These are phyloP conservation scores for Tetragonula clypearis DNA, from an alignment of 1,140 invertebrate genomes.

Conservation along the genomic window DNA sequence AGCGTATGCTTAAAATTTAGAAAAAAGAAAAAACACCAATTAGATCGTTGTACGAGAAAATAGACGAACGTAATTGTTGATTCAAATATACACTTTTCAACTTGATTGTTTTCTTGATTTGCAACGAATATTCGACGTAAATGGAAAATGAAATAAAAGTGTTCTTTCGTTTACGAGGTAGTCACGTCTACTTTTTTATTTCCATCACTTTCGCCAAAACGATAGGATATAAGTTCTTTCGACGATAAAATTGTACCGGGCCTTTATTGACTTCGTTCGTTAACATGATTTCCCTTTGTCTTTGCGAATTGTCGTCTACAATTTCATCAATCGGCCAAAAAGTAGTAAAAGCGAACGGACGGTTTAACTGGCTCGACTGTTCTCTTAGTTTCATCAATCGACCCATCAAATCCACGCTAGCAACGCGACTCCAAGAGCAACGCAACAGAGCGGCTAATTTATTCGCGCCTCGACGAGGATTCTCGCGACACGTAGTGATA, in stretches of 20 bases:
- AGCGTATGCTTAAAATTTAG: conserved; percentile 38
- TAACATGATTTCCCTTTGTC: not conserved
- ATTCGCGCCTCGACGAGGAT: not conserved
- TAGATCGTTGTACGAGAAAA: conserved; percentile 20
- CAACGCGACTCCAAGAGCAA: conserved; percentile 46
- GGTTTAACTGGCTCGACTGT: not conserved
- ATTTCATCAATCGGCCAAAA: not conserved
- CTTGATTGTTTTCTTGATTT: not conserved
- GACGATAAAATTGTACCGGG: not conserved
- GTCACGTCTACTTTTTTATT: too few species aligned
- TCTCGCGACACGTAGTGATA: not conserved
- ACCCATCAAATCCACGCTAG: conserved; percentile 55
- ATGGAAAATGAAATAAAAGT: too few species aligned
- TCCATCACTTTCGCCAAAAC: too few species aligned
- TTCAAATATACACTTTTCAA: not conserved
- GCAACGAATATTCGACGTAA: not conserved
- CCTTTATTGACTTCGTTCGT: not conserved
- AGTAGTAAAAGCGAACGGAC: not conserved
- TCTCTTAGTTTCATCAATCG: conserved; percentile 36
- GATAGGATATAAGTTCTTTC: not conserved
- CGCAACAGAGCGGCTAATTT: not conserved
- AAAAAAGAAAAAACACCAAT: not conserved
- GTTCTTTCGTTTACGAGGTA: not conserved
- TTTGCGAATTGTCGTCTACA: not conserved
- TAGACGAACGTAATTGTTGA: conserved; percentile 3